Percentiles rank a stretch among this genome's conserved stretches.
Evolutionary conservation across 2,113 vertebrate genomes (phyloP).

Genomic region (Ptyas mucosa): DNA sequence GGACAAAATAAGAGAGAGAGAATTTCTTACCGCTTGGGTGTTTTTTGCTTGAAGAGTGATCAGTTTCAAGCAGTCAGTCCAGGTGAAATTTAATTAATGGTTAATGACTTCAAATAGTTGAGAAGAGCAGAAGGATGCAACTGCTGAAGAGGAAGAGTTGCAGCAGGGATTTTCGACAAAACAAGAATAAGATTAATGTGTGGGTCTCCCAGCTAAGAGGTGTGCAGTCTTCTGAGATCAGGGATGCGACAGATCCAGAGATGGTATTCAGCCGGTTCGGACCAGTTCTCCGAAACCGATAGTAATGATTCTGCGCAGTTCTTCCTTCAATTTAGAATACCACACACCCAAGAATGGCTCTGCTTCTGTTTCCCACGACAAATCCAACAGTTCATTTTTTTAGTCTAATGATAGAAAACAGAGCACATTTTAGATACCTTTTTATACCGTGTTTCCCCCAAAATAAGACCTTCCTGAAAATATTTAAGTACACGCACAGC

Average conservation of each 20-base stretch:
- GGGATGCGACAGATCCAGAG: background rate
- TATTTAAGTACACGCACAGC: no score
- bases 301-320: no score
- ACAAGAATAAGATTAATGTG: background rate
- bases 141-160: background rate
- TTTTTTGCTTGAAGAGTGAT: conserved; percentile 55
- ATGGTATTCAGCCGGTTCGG: no score
- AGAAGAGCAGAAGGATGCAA: background rate
- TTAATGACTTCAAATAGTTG: background rate
- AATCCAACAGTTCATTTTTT: background rate
- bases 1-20: conserved; percentile 4
- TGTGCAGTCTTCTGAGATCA: background rate
- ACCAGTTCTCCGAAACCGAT: no score
- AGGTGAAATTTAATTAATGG: conserved; percentile 49
- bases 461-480: no score
- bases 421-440: background rate
- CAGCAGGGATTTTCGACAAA: background rate
- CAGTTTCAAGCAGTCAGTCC: conserved; percentile 49
- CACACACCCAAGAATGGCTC: background rate
- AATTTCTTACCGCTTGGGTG: conserved; percentile 31
- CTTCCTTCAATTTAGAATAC: background rate
- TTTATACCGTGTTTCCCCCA: background rate
- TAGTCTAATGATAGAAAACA: background rate
- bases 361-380: background rate
- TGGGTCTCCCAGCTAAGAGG: background rate